Evolutionary conservation across 2,888 invertebrate species (phyloP), one percentile per base, ranked within the genome.

Genomic region (Epirrhoe tristata): DNA sequence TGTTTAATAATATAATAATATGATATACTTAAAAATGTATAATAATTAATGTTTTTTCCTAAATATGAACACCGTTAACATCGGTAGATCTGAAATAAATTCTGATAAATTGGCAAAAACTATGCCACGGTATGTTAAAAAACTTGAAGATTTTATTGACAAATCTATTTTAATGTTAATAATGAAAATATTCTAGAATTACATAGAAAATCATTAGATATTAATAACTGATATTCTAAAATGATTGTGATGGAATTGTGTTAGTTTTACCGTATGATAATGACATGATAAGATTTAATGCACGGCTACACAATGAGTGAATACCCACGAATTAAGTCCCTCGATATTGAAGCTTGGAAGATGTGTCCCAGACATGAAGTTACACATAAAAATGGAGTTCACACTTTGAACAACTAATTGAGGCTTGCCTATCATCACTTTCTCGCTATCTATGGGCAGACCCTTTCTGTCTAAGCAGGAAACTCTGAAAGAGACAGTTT

Each of bases 161-260:
- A 93, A 92, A 91, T 85, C 84, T 90, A 91, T 90, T 90, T 89
- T 88, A 89, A 81, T 89, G 86, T 79, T 78, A 81, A 66, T 75
- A 73, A 77, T 73, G 58, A 52, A 52, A 63, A 63, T 48, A 63
- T 60, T 54, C 12, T 68, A 71, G 70, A 56, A 63, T 66, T 70
- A 75, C 72, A 72, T 69, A 72, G 55, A 61, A 66, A 66, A 62
- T 68, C 70, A 64, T 64, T 72, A 66, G 66, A 36, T 67, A 67
- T 54, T 70, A 84, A 85, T 82, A 93, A 93, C 93, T 89, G 90
- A 93, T 93, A 93, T 93, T 93, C 93, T 93, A 93, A 93, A 93
- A 80, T 85, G 82, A 93, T 89, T 93, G 93, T 93, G 93, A 93
- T 93, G 91, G 89, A 90, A 91, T 89, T 91, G 90, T 88, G 88